Evolutionary conservation across 2,113 vertebrate species (phyloP), one percentile per base, ranked within the genome.

Genomic region (Rhabdornis inornatus): DNA sequence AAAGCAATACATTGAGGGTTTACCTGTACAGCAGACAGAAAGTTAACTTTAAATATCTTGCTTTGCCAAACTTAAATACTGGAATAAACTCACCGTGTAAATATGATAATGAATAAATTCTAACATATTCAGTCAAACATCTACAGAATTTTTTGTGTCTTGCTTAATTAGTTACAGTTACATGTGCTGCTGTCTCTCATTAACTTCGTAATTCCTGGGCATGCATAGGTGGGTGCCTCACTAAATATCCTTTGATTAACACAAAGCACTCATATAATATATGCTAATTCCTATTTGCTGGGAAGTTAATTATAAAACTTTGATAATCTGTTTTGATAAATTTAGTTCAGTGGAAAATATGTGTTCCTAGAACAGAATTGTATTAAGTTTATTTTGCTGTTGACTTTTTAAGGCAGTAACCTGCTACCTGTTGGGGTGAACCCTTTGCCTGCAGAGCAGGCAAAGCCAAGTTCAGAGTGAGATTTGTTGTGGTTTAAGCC

Each of bases 201-300:
- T 97, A 95, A 96, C 79, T 91, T 96, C 53, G 78, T 96, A 96
- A 95, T 97, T 97, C 91, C 92, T 92, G 83, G 89, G 82, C 81
- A 95, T 76, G 94, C 87, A 94, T 95, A 96, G 93, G 92, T 95
- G 94, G 83, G 88, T 96, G 94, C 72, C 61, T 97, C 82, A 40
- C 79, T 94, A 96, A 94, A 92, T 95, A 96, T 90, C 94, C 95
- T 57, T 82, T 94, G 79, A 95, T 96, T 97, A 94, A 92, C 31
- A 4, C 52, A 89, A 56, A 53, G 78, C 94, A 53, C 61, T 96
- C 91, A 79, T 60, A 89, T 94, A 96, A 94, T 97, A 83, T 97
- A 97, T 97, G 95, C 87, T 97, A 97, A 97, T 96, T 97, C 91
- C 77, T 78, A 96, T 95, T 97, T 96, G 79, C 93, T 93, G n/a